Evolutionary conservation across 2,888 invertebrate genomes (phyloP), one percentile per base, ranked within the genome.

Genomic region (Galerucella calmariensis): DNA sequence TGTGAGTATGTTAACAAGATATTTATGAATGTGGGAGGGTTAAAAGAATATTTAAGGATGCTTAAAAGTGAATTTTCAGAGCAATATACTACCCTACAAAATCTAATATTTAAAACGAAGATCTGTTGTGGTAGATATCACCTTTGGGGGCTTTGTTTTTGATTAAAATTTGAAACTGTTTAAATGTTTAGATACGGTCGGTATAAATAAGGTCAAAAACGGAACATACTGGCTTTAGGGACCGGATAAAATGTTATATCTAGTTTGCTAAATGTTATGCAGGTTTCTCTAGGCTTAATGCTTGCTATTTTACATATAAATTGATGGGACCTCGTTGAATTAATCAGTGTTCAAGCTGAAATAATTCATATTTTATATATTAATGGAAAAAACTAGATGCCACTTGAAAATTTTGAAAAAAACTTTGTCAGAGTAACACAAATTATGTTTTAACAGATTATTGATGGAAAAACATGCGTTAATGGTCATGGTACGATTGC

Each of bases 151-250:
- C n/a, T 20, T 35, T 70, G 41, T 58, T 41, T 53, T 70, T 63
- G 53, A 70, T 70, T 70, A 70, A 70, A 70, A 63, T 70, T 70
- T 63, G 70, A 63, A 70, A 63, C 70, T 53, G 63, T 70, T 70
- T 70, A 63, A 53, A 63, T 70, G 53, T 53, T 53, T 41, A 70
- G 62, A 69, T 69, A 69, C 14, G 70, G 53, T n/a, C 12, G 35
- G 16, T 69, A 69, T 69, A 59, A 70, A 53, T 20, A 53, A 48
- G 63, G 70, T 70, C 70, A 70, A 70, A 70, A 63, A 70, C 62
- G 70, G 70, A 24, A 69, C 61, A 69, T 61, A 41, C 27, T 56
- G 20, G 35, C 16, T 48, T 12, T 4, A 20, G 51, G 63, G 35
- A 53, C 10, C n/a, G 63, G 53, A 70, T 70, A 63, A 70, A 62